Conservation (phyloP, 2,113 vertebrate genomes). For the Phrynocephalus versicolor region DNA sequence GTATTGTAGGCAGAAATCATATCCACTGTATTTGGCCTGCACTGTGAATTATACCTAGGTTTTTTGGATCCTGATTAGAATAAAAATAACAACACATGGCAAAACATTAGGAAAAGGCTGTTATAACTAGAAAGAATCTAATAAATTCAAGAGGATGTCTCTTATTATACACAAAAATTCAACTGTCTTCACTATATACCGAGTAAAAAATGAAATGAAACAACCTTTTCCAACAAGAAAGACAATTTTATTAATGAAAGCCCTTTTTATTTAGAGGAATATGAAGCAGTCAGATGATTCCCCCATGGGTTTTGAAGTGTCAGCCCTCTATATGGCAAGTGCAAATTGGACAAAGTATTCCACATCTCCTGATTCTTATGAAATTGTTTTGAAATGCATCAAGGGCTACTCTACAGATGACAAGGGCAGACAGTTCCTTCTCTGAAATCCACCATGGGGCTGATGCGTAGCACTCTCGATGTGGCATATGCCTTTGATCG, state of each 20-base stretch:
- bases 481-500: slow-evolving; percentile 13
- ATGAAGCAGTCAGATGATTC: slow-evolving; percentile 16
- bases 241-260: slow-evolving; percentile 47
- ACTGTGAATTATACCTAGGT: background rate
- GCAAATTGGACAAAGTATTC: slow-evolving; percentile 22
- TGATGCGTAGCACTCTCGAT: background rate
- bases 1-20: too few relatives aligned
- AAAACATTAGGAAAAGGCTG: background rate
- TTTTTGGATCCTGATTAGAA: background rate
- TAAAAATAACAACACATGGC: background rate
- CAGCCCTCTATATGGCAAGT: slow-evolving; percentile 35
- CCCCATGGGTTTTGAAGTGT: background rate
- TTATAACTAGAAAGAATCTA: slow-evolving; percentile 14
- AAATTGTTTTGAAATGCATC: slow-evolving; percentile 50
- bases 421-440: slow-evolving; percentile 32
- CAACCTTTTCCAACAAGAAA: slow-evolving; percentile 38
- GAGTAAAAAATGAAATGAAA: slow-evolving; percentile 36
- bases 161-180: background rate
- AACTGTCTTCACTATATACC: background rate
- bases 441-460: slow-evolving; percentile 16
- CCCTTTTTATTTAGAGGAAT: slow-evolving; percentile 21
- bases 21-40: background rate
- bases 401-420: slow-evolving; percentile 11
- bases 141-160: background rate
- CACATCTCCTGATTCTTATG: slow-evolving; percentile 9